Conservation (phyloP, 2,797 vertebrate species). For the Coregonus sp. region DNA sequence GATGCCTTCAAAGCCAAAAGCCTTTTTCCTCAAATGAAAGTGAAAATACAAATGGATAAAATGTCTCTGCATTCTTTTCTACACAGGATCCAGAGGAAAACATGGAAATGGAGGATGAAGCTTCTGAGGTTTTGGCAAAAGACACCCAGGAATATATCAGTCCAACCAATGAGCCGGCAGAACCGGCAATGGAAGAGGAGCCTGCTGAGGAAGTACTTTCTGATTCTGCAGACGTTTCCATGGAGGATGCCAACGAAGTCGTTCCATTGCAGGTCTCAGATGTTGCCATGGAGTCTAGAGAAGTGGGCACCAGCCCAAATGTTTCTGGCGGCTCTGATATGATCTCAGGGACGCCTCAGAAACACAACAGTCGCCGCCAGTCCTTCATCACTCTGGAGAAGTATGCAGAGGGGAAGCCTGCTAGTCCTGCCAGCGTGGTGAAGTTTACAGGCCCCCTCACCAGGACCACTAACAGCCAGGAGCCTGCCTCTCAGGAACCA, state of each 20-base stretch:
- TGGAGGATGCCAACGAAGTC: slow-evolving; percentile 37
- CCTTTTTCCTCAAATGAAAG: neutral
- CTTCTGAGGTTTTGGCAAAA: slow-evolving; percentile 13
- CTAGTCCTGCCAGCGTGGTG: slow-evolving; percentile 66
- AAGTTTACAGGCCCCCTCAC: slow-evolving; percentile 49
- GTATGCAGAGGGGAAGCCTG: slow-evolving; percentile 77
- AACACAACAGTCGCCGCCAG: slow-evolving; percentile 85
- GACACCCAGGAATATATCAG: slow-evolving; percentile 40
- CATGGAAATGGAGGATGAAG: slow-evolving; percentile 24
- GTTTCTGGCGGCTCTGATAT: slow-evolving; percentile 80
- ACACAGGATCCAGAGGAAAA: slow-evolving; percentile 47
- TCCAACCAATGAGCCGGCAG: slow-evolving; percentile 15
- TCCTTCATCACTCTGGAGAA: slow-evolving; percentile 94
- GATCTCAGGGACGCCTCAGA: slow-evolving; percentile 83
- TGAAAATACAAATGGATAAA: too few relatives aligned
- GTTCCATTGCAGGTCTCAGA: slow-evolving; percentile 24
- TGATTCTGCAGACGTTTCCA: slow-evolving; percentile 35
- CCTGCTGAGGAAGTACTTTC: slow-evolving; percentile 27
- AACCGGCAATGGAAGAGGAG: slow-evolving; percentile 19
- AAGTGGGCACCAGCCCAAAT: slow-evolving; percentile 57
- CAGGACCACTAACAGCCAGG: neutral
- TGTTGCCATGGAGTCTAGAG: slow-evolving; percentile 36
- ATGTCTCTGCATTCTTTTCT: neutral
- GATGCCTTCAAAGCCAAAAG: too few relatives aligned
- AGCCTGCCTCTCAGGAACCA: slow-evolving; percentile 30